Evolutionary conservation across 2,113 vertebrate genomes (phyloP).

Genomic region (Chloropsis hardwickii): DNA sequence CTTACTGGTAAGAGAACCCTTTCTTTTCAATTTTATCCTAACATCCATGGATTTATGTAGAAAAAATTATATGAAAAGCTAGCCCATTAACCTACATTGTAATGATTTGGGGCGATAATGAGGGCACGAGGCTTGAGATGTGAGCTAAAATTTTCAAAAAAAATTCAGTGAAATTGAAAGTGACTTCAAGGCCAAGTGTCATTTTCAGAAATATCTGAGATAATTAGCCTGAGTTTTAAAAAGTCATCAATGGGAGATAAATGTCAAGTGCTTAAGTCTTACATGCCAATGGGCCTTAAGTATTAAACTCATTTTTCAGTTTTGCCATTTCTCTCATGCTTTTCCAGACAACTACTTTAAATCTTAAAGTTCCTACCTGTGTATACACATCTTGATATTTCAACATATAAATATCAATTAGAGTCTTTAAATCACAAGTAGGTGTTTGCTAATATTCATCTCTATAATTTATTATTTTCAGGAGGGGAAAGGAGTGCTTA

Average conservation of each 20-base stretch:
- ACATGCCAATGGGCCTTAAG: neutral
- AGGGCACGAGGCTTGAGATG: neutral
- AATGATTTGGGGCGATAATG: neutral
- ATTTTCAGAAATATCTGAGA: neutral
- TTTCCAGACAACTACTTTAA: neutral
- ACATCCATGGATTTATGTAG: neutral
- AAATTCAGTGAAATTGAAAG: neutral
- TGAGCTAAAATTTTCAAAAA: neutral
- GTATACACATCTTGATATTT: neutral
- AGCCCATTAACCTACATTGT: neutral
- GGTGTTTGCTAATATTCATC: neutral
- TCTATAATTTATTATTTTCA: neutral
- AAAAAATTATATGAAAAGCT: neutral
- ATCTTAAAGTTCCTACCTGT: neutral
- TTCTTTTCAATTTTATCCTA: neutral
- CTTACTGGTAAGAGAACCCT: neutral
- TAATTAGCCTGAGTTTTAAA: neutral
- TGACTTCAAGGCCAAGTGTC: neutral
- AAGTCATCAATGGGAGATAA: neutral
- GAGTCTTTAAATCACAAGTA: neutral
- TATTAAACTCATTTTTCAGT: neutral
- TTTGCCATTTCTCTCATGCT: neutral
- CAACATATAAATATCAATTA: neutral
- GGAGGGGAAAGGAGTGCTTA: accelerated
- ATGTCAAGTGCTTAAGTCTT: neutral